Evolutionary conservation across 2,797 vertebrate genomes (phyloP).

Genomic region (Kryptopterus vitreolus): DNA sequence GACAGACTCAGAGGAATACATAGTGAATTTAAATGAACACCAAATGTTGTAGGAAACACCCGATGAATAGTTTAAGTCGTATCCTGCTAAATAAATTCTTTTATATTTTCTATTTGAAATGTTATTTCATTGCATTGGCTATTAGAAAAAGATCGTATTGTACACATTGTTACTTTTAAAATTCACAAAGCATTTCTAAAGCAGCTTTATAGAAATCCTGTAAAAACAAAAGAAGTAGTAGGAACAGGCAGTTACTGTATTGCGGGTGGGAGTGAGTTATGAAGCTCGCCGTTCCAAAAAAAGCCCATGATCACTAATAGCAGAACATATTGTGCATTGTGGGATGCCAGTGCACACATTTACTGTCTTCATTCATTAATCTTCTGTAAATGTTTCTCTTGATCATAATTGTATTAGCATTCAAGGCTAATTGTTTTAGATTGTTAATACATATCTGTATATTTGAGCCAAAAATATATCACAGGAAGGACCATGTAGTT

Average conservation of each 20-base stretch:
- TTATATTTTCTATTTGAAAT: neutral
- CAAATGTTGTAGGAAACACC: too few relatives aligned
- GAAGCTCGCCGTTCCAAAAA: neutral
- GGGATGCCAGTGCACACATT: neutral
- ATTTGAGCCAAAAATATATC: neutral
- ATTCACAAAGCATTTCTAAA: neutral
- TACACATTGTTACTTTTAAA: neutral
- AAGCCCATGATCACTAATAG: neutral
- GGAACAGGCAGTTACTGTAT: neutral
- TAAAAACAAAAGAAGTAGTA: neutral
- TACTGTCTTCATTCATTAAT: neutral
- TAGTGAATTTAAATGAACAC: too few relatives aligned
- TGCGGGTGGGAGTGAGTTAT: neutral
- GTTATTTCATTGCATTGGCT: neutral
- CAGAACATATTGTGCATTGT: slow-evolving; percentile 6
- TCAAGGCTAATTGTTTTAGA: neutral
- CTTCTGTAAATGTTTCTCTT: neutral
- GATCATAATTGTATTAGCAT: neutral
- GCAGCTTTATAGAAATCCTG: neutral
- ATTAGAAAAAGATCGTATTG: neutral
- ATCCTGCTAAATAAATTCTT: neutral
- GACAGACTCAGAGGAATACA: too few relatives aligned
- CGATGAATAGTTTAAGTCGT: neutral
- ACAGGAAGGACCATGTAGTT: neutral
- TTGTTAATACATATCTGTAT: neutral